A percentile compares a stretch with the other conserved stretches of the same genome.
Evolutionary conservation across 2,797 vertebrate genomes (phyloP).

Genomic region (Alcedo quadribrachys): DNA sequence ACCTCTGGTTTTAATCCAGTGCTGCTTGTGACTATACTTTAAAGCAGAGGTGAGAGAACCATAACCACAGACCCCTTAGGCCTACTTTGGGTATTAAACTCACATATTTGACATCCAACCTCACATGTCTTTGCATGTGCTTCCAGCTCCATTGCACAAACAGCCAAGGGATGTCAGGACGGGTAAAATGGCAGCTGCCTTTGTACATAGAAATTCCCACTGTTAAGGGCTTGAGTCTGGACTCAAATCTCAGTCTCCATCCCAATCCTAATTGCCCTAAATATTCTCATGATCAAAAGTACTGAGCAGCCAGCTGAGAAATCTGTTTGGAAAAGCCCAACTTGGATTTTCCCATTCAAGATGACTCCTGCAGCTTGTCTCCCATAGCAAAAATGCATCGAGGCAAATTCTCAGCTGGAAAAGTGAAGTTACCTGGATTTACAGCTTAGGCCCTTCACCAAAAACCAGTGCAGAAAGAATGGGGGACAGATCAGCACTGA

Average conservation of each 20-base stretch:
- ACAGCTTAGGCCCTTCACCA: not conserved
- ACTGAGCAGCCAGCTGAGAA: not conserved
- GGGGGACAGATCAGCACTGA: not conserved
- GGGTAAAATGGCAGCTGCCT: not conserved
- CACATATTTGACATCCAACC: not conserved
- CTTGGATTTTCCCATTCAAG: not conserved
- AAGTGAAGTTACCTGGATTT: not conserved
- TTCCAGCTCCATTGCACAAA: not conserved
- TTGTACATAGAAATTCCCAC: not conserved
- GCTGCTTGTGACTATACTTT: not conserved
- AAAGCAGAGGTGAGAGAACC: not conserved
- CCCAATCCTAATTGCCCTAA: not conserved
- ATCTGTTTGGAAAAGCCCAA: not conserved
- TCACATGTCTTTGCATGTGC: not conserved
- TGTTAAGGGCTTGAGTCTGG: not conserved
- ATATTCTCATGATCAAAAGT: not conserved
- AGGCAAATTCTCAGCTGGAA: not conserved
- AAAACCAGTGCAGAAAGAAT: not conserved
- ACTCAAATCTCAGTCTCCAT: not conserved
- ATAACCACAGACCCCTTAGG: not conserved
- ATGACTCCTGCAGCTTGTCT: not conserved
- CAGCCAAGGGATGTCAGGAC: not conserved
- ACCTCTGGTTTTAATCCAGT: slow-evolving; percentile 5
- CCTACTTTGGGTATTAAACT: not conserved
- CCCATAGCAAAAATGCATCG: not conserved